phyloP scores from a whole-genome alignment of 2,113 vertebrate species.

The Eptesicus fuscus region DNA sequence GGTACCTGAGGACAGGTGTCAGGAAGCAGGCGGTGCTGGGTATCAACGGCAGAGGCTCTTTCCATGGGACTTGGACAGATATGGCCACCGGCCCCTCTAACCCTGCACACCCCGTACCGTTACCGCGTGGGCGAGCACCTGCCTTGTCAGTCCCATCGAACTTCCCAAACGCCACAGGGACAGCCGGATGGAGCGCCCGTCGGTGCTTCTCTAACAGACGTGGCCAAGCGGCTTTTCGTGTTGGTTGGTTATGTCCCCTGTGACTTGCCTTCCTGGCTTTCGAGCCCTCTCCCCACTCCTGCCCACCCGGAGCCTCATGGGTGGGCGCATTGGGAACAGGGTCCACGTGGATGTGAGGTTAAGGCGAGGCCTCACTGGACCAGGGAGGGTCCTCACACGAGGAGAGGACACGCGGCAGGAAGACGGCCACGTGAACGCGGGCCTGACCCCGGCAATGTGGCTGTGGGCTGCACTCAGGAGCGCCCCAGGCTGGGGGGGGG shows the following conservation, averaged over 20 bases:
- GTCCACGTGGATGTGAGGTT: not conserved
- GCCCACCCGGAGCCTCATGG: not conserved
- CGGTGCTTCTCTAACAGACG: not conserved
- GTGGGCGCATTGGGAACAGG: not conserved
- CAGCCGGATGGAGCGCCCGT: not conserved
- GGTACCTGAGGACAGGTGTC: too few relatives aligned
- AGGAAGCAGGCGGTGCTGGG: not conserved
- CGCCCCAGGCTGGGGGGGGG: rapidly evolving
- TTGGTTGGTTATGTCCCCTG: not conserved
- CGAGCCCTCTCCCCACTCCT: not conserved
- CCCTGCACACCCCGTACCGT: too few relatives aligned
- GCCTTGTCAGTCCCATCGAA: not conserved
- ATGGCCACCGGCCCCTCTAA: not conserved
- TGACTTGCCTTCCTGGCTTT: not conserved
- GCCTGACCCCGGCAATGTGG: not conserved
- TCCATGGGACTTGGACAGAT: not conserved
- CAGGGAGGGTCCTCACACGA: not conserved
- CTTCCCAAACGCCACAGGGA: too few relatives aligned
- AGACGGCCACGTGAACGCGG: not conserved
- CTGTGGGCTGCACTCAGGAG: not conserved
- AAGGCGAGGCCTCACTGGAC: not conserved
- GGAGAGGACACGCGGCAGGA: not conserved
- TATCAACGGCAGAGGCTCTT: not conserved
- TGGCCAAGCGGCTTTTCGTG: not conserved
- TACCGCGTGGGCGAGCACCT: too few relatives aligned